Conservation (phyloP, 2,888 invertebrate genomes). For the Congeria kusceri region DNA sequence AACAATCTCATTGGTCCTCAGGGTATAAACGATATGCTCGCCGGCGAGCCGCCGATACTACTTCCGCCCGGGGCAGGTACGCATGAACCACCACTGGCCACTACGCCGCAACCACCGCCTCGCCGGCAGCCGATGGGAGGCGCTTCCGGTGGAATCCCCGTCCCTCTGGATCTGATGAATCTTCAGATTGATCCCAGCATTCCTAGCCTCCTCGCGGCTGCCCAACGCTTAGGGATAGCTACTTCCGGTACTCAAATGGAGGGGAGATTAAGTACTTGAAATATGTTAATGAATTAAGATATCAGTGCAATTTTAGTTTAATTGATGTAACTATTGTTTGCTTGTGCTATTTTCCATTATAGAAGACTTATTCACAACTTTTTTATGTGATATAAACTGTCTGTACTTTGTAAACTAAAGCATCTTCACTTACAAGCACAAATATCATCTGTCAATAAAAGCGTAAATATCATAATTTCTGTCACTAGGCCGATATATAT, state of each 20-base stretch:
- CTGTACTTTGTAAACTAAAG: no score
- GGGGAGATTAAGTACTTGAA: no score
- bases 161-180: conserved; percentile 11
- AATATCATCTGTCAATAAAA: no score
- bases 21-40: conserved; percentile 47
- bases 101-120: background rate
- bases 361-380: no score
- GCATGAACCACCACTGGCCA: background rate
- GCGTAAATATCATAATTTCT: no score
- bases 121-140: background rate
- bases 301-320: no score
- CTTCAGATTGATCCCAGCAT: background rate
- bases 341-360: no score
- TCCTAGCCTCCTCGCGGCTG: background rate
- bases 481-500: no score
- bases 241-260: background rate
- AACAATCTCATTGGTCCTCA: conserved; percentile 49
- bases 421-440: no score
- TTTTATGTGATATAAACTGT: no score
- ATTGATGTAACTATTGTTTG: no score
- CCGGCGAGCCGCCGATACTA: conserved; percentile 45
- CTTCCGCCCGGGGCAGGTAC: conserved; percentile 3
- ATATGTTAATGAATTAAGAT: no score
- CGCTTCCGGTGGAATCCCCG: conserved; percentile 26
- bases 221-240: background rate